These are phyloP conservation scores for Aphelenchoides fujianensis DNA, from an alignment of 1,140 invertebrate species.

Conservation along the genomic window DNA sequence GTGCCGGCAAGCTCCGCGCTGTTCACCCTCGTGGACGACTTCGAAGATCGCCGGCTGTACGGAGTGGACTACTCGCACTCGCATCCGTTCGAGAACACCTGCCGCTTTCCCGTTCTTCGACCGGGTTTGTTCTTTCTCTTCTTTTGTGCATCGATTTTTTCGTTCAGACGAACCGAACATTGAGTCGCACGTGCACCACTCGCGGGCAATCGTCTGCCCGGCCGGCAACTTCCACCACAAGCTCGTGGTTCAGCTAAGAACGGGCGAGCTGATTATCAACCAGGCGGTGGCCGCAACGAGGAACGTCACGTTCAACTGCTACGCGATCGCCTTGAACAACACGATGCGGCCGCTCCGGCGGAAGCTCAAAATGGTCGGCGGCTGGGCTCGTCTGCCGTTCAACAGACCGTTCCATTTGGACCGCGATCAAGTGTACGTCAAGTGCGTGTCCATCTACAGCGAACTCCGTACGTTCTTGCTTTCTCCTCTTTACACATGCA, in stretches of 20 bases:
- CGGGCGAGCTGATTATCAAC: conserved; percentile 3
- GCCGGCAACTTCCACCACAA: too few relatives aligned
- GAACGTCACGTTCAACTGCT: not conserved
- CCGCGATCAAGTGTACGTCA: conserved; percentile 4
- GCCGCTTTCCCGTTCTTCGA: too few relatives aligned
- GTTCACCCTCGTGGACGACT: too few relatives aligned
- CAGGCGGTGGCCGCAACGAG: not conserved
- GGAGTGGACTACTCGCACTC: too few relatives aligned
- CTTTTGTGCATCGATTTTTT: too few relatives aligned
- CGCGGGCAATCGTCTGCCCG: not conserved
- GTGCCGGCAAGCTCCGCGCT: too few relatives aligned
- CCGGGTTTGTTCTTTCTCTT: too few relatives aligned
- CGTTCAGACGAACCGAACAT: too few relatives aligned
- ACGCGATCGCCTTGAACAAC: not conserved
- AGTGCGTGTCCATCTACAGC: not conserved
- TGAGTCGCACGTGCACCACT: too few relatives aligned
- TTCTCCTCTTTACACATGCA: not conserved
- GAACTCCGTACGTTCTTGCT: not conserved
- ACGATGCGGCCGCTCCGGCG: not conserved
- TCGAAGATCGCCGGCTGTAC: too few relatives aligned
- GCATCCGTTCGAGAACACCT: too few relatives aligned
- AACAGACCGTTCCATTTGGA: conserved; percentile 7
- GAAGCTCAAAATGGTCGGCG: not conserved
- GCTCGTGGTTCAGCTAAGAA: not conserved
- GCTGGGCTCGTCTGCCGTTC: not conserved